A percentile compares a stretch with the other conserved stretches of the same genome.
These are phyloP conservation scores for Drosophila nikananu DNA, from an alignment of 1,140 invertebrate species.

Conservation along the genomic window DNA sequence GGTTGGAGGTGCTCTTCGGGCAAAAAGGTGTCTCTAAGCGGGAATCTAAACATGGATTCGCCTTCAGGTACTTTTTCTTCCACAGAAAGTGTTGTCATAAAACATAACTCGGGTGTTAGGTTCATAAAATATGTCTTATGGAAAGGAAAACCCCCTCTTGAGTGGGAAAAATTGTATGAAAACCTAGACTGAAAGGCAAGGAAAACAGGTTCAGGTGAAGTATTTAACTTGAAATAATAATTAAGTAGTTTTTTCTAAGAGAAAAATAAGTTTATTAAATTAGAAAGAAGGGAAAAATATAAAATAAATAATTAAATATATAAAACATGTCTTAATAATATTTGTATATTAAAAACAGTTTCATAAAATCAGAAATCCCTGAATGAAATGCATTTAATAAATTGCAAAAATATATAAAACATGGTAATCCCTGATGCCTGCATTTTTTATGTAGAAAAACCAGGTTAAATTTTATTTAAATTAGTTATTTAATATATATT, in stretches of 20 bases:
- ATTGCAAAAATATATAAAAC: too few relatives aligned
- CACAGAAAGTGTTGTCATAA: background rate
- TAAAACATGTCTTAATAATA: too few relatives aligned
- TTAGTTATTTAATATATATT: too few relatives aligned
- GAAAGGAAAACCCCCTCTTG: background rate
- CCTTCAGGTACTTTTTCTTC: background rate
- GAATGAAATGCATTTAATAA: too few relatives aligned
- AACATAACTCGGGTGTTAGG: background rate
- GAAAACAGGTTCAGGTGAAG: background rate
- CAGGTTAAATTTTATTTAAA: too few relatives aligned
- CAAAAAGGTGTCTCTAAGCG: background rate
- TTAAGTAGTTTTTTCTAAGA: background rate
- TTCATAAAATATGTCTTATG: background rate
- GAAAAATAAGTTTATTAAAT: background rate
- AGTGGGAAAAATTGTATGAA: background rate
- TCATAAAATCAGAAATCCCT: too few relatives aligned
- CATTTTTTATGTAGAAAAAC: too few relatives aligned
- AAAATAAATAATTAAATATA: too few relatives aligned
- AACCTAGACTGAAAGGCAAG: background rate
- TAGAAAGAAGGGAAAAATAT: background rate
- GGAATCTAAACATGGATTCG: background rate
- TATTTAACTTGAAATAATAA: background rate
- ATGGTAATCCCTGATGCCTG: too few relatives aligned
- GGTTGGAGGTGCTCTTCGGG: constrained; percentile 8
- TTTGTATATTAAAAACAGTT: too few relatives aligned